phyloP scores from a whole-genome alignment of 2,888 invertebrate genomes.

The Chymomyza amoena region DNA sequence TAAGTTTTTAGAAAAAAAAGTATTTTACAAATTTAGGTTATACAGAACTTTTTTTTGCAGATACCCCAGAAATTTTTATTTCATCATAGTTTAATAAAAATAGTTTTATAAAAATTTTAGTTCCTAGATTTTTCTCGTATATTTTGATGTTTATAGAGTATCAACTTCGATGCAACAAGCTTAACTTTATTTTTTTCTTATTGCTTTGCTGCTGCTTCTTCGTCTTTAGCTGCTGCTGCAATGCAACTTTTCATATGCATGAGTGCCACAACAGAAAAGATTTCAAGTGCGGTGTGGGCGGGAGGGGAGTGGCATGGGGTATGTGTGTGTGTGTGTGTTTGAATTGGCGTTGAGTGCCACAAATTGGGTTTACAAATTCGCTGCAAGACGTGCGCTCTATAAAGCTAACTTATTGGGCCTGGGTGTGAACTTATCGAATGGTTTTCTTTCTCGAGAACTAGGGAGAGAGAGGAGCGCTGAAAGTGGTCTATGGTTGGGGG shows the following conservation, averaged over 20 bases:
- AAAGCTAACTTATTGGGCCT: slow-evolving; percentile 46
- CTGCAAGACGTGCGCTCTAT: slow-evolving; percentile 42
- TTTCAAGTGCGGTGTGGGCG: slow-evolving; percentile 21
- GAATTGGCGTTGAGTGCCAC: slow-evolving; percentile 25
- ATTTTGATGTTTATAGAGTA: not conserved
- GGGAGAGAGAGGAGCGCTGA: not conserved
- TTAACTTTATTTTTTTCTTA: slow-evolving; percentile 2
- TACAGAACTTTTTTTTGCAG: too few species aligned
- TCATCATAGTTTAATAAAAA: too few species aligned
- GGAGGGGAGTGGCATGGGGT: too few species aligned
- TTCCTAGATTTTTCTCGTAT: too few species aligned
- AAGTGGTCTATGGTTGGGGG: not conserved
- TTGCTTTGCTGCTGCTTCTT: slow-evolving; percentile 1
- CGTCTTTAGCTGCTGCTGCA: not conserved
- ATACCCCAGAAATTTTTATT: too few species aligned
- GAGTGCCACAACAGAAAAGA: slow-evolving; percentile 43
- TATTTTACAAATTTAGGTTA: too few species aligned
- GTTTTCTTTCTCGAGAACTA: not conserved
- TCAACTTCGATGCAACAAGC: not conserved
- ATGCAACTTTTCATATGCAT: slow-evolving; percentile 43
- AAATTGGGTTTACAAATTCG: slow-evolving; percentile 55
- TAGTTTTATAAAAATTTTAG: too few species aligned
- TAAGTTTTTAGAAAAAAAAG: too few species aligned
- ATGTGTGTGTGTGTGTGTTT: slow-evolving; percentile 12
- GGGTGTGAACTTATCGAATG: not conserved